Evolutionary conservation across 1,140 invertebrate species (phyloP), one percentile per base, ranked within the genome.

Genomic region (Thaumatotibia leucotreta): DNA sequence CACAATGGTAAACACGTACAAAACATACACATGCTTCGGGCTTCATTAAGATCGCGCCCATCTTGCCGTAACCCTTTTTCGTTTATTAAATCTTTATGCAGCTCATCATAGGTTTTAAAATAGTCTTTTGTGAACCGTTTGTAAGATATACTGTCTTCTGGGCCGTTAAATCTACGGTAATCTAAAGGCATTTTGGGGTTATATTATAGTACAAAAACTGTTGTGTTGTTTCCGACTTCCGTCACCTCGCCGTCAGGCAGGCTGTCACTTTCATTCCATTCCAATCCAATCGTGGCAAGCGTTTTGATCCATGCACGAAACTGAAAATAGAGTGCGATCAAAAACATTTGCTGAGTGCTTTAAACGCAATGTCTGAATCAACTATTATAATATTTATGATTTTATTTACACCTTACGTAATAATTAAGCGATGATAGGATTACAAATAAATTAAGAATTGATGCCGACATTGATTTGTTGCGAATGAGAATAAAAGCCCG

Each of bases 1-100:
- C 11, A 27, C n/a, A 31, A 58, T 14, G 29, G 24, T 62, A 71
- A 67, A 68, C 67, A 70, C 72, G 65, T 74, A 72, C 67, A 83
- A 80, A 85, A 87, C 88, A 79, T 89, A 91, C 88, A 89, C 75
- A 88, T 82, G 72, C 74, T 83, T 72, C 89, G 80, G 22, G 84
- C 72, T 78, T 91, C 84, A 27, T 85, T 71, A 29, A 84, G 64
- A 31, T 74, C 70, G 69, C 90, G 86, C 50, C 85, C 82, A 78
- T 91, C 91, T 67, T 82, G 83, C 50, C 89, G 76, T 23, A 66
- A 39, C 9, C 75, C 80, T 22, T 85, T 84, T 64, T 86, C 77
- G 68, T 86, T 74, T 11, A 88, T 52, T 62, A 91, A 76, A 64
- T 88, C 85, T 11, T 71, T 73, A 31, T 70, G 69, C 52, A 84